Evolutionary conservation across 2,113 vertebrate genomes (phyloP).

Genomic region (Morone saxatilis): DNA sequence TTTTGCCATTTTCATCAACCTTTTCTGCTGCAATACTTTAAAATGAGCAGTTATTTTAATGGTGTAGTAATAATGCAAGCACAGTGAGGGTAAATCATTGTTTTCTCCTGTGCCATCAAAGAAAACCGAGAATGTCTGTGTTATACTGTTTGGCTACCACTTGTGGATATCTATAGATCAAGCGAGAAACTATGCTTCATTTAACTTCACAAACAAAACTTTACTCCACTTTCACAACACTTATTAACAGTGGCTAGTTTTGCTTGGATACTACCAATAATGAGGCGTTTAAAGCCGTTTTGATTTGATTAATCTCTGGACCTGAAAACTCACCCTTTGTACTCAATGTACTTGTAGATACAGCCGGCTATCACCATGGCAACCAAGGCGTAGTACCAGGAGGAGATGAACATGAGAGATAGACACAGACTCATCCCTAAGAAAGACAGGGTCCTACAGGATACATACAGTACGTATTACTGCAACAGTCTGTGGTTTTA

Average conservation of each 20-base stretch:
- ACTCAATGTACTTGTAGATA: constrained; percentile 99
- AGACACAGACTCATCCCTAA: constrained; percentile 97
- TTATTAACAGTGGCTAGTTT: not conserved
- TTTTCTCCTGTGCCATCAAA: too few species aligned
- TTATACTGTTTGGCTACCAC: too few species aligned
- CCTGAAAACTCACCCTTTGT: constrained; percentile 90
- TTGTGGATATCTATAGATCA: too few species aligned
- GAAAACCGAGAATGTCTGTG: too few species aligned
- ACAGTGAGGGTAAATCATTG: not conserved
- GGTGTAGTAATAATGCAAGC: not conserved
- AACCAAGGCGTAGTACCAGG: constrained; percentile 95
- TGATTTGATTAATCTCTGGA: not conserved
- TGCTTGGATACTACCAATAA: not conserved
- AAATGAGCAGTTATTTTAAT: too few species aligned
- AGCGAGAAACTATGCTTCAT: too few species aligned
- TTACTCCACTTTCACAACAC: too few species aligned
- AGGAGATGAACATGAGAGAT: constrained; percentile 97
- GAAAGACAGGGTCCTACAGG: constrained; percentile 92
- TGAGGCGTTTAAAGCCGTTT: not conserved
- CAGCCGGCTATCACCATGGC: constrained; percentile 94
- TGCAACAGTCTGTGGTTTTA: not conserved
- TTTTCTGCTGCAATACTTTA: too few species aligned
- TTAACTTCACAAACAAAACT: too few species aligned
- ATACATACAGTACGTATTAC: not conserved
- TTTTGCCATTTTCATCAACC: too few species aligned